Evolutionary conservation across 1,140 invertebrate species (phyloP).

Genomic region (Amphibalanus amphitrite): DNA sequence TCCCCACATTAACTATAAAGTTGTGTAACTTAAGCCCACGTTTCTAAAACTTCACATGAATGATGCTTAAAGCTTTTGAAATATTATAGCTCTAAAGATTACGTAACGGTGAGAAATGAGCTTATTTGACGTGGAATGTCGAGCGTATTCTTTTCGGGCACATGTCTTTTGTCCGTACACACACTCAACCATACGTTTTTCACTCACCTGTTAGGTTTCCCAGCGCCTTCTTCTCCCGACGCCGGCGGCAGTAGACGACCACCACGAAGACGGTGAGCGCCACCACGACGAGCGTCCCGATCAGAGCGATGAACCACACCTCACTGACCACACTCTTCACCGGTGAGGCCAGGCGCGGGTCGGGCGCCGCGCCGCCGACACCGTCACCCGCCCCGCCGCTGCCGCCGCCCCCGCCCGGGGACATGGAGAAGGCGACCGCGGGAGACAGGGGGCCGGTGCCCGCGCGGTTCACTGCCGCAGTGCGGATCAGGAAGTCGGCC

Average conservation of each 20-base stretch:
- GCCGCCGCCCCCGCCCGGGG: background rate
- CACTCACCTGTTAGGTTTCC: background rate
- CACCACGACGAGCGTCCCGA: background rate
- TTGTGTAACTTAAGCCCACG: too few relatives aligned
- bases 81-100: too few relatives aligned
- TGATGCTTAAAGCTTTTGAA: too few relatives aligned
- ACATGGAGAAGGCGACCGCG: background rate
- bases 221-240: background rate
- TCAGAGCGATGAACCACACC: background rate
- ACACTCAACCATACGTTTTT: background rate
- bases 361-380: too few relatives aligned
- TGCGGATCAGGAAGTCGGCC: background rate
- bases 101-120: too few relatives aligned
- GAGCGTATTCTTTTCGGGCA: too few relatives aligned
- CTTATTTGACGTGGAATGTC: too few relatives aligned
- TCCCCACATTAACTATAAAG: too few relatives aligned
- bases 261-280: background rate
- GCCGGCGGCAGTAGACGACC: conserved; percentile 1
- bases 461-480: background rate
- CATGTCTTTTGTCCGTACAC: too few relatives aligned
- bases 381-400: too few relatives aligned
- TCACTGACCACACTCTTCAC: background rate
- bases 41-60: too few relatives aligned
- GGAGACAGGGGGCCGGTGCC: background rate
- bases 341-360: background rate